phyloP scores from a whole-genome alignment of 2,797 vertebrate genomes.

The Rhadinocentrus ornatus region DNA sequence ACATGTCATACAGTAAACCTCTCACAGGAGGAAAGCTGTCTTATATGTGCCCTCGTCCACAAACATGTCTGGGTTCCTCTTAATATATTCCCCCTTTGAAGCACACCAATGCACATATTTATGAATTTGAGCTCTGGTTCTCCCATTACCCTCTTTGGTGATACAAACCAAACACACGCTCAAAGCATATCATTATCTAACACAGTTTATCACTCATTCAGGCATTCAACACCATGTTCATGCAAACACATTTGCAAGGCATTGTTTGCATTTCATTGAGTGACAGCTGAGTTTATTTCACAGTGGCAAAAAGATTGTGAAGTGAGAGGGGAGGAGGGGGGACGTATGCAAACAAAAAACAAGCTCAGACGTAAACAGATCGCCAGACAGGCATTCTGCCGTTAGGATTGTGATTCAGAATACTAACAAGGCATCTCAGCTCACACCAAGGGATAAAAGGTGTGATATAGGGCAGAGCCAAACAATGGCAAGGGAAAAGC shows the following conservation, averaged over 20 bases:
- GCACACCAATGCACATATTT: constrained; percentile 10
- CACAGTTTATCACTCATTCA: constrained; percentile 65
- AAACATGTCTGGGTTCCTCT: constrained; percentile 43
- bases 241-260: constrained; percentile 66
- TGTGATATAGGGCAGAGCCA: constrained; percentile 51
- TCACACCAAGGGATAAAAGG: constrained; percentile 53
- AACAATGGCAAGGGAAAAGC: constrained; percentile 29
- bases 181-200: constrained; percentile 52
- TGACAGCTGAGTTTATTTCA: constrained; percentile 58
- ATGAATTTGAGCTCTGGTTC: constrained; percentile 32
- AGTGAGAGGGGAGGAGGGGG: constrained; percentile 29
- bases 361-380: constrained; percentile 67
- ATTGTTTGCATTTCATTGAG: constrained; percentile 70
- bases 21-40: constrained; percentile 20
- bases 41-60: constrained; percentile 25
- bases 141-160: constrained; percentile 26
- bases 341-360: constrained; percentile 58
- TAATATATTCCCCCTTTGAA: constrained; percentile 32
- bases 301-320: constrained; percentile 47
- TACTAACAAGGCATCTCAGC: constrained; percentile 71
- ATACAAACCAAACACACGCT: constrained; percentile 42
- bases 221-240: constrained; percentile 38
- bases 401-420: constrained; percentile 67
- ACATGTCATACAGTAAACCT: constrained; percentile 27
- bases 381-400: constrained; percentile 66